Conservation (phyloP, 2,113 vertebrate genomes). For the Redunca redunca region DNA sequence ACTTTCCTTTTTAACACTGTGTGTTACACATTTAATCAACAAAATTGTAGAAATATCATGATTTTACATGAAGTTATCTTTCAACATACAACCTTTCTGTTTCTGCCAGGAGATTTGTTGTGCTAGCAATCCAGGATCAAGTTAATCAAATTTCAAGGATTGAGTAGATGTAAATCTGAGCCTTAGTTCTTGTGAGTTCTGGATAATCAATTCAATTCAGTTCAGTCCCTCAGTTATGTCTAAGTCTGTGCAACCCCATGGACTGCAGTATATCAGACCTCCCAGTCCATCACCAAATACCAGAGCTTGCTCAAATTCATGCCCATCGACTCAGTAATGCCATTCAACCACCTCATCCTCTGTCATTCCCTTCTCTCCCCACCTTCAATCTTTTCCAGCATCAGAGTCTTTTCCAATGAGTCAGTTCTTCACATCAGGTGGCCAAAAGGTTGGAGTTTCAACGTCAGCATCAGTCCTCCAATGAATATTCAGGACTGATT, state of each 20-base stretch:
- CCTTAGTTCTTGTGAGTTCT: background rate
- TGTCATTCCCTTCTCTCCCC: accelerated
- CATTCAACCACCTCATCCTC: background rate
- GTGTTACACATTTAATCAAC: background rate
- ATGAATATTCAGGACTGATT: background rate
- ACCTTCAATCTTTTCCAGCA: background rate
- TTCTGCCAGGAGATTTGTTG: background rate
- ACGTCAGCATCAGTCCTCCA: background rate
- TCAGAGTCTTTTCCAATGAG: background rate
- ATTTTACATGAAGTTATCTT: background rate
- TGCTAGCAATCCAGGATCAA: background rate
- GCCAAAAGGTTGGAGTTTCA: background rate
- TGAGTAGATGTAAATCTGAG: background rate
- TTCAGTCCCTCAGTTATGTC: background rate
- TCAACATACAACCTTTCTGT: background rate
- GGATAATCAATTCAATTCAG: background rate
- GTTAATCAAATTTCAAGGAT: background rate
- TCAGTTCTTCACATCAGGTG: background rate
- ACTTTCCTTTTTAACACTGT: background rate
- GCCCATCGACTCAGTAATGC: accelerated
- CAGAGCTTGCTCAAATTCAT: accelerated
- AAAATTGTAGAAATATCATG: background rate
- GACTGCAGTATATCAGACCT: background rate
- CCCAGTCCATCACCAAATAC: background rate
- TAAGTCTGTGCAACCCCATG: background rate